These are phyloP conservation scores for Deroplatys truncata DNA, from an alignment of 2,888 invertebrate genomes.

Conservation along the genomic window DNA sequence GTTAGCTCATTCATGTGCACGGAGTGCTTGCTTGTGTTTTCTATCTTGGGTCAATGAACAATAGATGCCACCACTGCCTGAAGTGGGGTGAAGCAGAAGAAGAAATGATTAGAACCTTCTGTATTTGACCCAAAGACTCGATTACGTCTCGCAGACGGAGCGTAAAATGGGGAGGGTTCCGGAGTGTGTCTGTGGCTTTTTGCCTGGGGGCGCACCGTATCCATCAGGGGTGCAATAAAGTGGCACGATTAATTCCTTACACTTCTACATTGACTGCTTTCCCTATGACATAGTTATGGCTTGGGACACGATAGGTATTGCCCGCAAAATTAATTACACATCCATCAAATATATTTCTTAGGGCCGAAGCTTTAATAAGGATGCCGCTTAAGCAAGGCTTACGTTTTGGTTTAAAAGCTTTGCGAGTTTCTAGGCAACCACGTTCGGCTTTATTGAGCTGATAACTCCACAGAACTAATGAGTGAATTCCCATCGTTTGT, in stretches of 20 bases:
- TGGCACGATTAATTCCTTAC: background rate
- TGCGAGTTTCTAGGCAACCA: too few relatives aligned
- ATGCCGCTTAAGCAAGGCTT: too few relatives aligned
- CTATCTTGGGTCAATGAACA: background rate
- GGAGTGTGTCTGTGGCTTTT: slow-evolving; percentile 13
- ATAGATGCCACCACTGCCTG: background rate
- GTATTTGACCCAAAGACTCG: slow-evolving; percentile 15
- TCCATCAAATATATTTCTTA: too few relatives aligned
- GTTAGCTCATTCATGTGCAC: background rate
- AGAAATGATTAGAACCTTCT: slow-evolving; percentile 9
- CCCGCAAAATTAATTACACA: too few relatives aligned
- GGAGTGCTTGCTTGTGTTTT: background rate
- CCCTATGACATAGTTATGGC: background rate
- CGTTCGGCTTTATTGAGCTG: too few relatives aligned
- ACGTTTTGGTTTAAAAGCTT: too few relatives aligned
- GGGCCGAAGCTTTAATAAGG: too few relatives aligned
- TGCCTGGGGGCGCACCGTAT: background rate
- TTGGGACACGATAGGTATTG: too few relatives aligned
- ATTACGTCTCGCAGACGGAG: background rate
- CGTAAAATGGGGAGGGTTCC: background rate
- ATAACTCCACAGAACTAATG: too few relatives aligned
- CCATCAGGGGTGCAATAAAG: background rate
- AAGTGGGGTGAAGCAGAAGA: background rate
- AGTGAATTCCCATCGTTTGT: too few relatives aligned
- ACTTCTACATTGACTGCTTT: too few relatives aligned